These are phyloP conservation scores for Mus minutoides DNA, from an alignment of 2,797 vertebrate species.

Conservation along the genomic window DNA sequence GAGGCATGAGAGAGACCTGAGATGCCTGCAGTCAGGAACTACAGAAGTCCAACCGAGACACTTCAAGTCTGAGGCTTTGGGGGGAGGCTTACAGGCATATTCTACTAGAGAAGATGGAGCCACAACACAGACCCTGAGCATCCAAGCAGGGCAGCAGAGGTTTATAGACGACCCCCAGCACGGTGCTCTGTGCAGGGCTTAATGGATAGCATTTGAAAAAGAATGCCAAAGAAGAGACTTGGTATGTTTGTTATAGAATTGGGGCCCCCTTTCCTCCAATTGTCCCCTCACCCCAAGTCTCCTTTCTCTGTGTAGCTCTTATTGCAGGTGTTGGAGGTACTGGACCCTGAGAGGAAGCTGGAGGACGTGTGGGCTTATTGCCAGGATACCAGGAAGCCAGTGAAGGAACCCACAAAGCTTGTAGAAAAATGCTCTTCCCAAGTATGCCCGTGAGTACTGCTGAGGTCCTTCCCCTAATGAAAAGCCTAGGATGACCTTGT, in stretches of 20 bases:
- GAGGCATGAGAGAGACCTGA: not conserved
- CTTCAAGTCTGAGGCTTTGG: no score
- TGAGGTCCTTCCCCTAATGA: not conserved
- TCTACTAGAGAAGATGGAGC: not conserved
- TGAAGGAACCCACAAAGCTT: slow-evolving; percentile 21
- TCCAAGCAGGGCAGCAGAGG: not conserved
- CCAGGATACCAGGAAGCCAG: not conserved
- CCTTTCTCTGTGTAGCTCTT: slow-evolving; percentile 86
- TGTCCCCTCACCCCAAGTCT: not conserved
- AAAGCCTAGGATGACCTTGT: not conserved
- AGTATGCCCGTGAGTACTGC: slow-evolving; percentile 42
- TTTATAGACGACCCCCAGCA: not conserved
- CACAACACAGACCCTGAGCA: not conserved
- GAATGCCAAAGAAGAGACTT: not conserved
- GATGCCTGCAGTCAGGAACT: not conserved
- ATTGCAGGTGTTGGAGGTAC: slow-evolving; percentile 85
- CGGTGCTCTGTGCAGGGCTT: not conserved
- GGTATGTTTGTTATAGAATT: not conserved
- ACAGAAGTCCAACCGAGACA: not conserved
- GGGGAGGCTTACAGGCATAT: not conserved
- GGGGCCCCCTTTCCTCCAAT: not conserved
- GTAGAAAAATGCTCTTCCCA: not conserved
- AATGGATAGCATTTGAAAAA: not conserved
- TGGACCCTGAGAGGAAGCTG: slow-evolving; percentile 86
- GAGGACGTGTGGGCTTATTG: slow-evolving; percentile 63